Base-by-base conservation (phyloP, 2,888 invertebrate genomes). In the Chalcis sispes region DNA sequence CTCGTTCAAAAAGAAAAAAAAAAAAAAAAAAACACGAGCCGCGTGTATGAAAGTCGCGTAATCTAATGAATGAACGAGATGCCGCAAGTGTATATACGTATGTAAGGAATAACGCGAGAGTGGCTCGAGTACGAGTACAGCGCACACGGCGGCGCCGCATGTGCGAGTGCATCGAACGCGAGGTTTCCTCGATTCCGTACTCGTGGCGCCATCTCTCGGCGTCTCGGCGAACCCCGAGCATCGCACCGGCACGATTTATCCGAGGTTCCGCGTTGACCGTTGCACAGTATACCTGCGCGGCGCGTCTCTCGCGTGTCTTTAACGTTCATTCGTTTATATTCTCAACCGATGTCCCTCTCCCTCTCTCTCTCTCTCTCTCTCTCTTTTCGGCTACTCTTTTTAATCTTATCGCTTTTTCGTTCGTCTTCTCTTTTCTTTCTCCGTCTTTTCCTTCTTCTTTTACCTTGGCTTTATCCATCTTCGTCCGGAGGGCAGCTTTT, bases 171-270 rank as follows among this genome's bases (percentile, higher is more conserved):
- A 59, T 65, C 65, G 72, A 56, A 61, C 62, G 62, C 36, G 2
- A n/a, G 25, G 67, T 2, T 18, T 36, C 29, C 27, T 20, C n/a
- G 13, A 13, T 42, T 42, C 8, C 40, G 52, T n/a, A 75, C 71
- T 0, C n/a, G 20, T 10, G 32, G n/a, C 71, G 72, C 69, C 70
- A 72, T 74, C 72, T 72, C 3, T 40, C 65, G 59, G 64, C 4
- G 27, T 1, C 20, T n/a, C 52, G 27, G 1, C 25, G 10, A 72
- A 72, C 20, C 32, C 10, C 18, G 0, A 59, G 27, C 50, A 36
- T 59, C 25, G 4, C 20, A 4, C 15, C 48, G 42, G 15, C 13
- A 32, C 59, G 15, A 54, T n/a, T 42, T n/a, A n/a, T 29, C 42
- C 59, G 32, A 52, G 52, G 42, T 52, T 66, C 50, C 65, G 40